These are phyloP conservation scores for Punctoribates punctum DNA, from an alignment of 2,888 invertebrate genomes.

Conservation along the genomic window DNA sequence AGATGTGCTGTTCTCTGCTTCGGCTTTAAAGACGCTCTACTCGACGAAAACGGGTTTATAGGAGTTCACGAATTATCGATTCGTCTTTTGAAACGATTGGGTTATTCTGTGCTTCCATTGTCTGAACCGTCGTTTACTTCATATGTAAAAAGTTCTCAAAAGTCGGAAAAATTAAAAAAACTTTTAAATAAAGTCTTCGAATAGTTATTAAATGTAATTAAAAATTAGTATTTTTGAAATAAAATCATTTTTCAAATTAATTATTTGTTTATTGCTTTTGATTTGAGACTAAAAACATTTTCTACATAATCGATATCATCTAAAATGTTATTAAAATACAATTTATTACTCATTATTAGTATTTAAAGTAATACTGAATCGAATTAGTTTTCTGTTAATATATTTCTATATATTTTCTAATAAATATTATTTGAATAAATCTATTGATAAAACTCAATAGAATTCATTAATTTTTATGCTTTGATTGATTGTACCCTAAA, in stretches of 20 bases:
- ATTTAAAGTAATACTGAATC: background rate
- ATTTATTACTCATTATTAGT: background rate
- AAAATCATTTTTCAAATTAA: background rate
- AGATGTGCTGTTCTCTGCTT: slow-evolving; percentile 41
- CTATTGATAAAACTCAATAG: slow-evolving; percentile 11
- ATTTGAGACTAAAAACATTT: background rate
- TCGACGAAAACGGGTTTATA: background rate
- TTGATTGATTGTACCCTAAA: too few species aligned
- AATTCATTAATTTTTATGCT: background rate
- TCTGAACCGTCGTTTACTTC: background rate
- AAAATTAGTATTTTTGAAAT: too few species aligned
- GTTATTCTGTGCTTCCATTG: slow-evolving; percentile 29
- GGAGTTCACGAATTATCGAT: slow-evolving; percentile 32
- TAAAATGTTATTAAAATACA: slow-evolving; percentile 30
- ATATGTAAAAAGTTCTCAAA: background rate
- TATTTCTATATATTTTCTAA: background rate
- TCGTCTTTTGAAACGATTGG: slow-evolving; percentile 13
- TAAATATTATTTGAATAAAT: background rate
- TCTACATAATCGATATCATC: too few species aligned
- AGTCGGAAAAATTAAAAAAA: background rate
- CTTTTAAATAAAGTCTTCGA: background rate
- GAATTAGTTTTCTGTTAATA: background rate
- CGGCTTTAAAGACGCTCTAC: slow-evolving; percentile 36
- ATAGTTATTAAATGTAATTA: too few species aligned
- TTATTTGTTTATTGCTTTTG: background rate